Percentiles rank a stretch among this genome's conserved stretches.
Evolutionary conservation across 2,797 vertebrate species (phyloP).

Genomic region (Chaetodon trifasciatus): DNA sequence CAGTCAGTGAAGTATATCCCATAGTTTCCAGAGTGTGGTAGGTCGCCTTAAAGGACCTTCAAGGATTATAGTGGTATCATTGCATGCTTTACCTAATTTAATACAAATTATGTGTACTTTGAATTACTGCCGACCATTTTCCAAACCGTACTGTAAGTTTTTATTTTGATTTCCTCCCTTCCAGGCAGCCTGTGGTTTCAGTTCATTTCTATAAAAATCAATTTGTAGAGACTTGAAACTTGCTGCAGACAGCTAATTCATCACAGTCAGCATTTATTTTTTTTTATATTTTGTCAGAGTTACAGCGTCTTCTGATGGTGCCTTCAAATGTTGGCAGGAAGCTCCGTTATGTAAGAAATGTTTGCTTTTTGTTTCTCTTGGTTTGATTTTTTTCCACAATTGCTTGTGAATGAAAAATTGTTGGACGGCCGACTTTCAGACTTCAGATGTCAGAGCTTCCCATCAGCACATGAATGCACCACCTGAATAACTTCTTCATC

Average conservation of each 20-base stretch:
- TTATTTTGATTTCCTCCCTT: conserved; percentile 46
- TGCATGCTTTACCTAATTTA: conserved; percentile 52
- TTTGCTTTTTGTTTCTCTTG: neutral
- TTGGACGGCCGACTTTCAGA: neutral
- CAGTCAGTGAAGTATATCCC: conserved; percentile 18
- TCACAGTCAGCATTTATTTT: conserved; percentile 18
- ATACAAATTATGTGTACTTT: conserved; percentile 55
- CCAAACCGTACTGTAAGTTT: conserved; percentile 34
- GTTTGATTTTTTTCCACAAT: neutral
- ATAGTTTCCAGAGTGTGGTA: conserved; percentile 43
- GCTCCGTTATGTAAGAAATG: neutral
- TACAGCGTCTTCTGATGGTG: neutral
- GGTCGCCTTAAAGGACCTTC: conserved; percentile 32
- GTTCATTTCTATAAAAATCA: conserved; percentile 51
- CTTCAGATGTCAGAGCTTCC: neutral
- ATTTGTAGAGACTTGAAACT: conserved; percentile 23
- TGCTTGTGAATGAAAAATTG: neutral
- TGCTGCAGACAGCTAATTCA: conserved; percentile 18
- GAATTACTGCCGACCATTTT: conserved; percentile 45
- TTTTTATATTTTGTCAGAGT: neutral
- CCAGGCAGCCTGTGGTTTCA: conserved; percentile 50
- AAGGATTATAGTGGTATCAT: conserved; percentile 22
- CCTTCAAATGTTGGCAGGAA: neutral
- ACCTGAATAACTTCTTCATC: neutral
- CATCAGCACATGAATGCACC: neutral